A percentile compares a stretch with the other conserved stretches of the same genome.
phyloP scores from a whole-genome alignment of 1,140 invertebrate species.

The Ips typographus region DNA sequence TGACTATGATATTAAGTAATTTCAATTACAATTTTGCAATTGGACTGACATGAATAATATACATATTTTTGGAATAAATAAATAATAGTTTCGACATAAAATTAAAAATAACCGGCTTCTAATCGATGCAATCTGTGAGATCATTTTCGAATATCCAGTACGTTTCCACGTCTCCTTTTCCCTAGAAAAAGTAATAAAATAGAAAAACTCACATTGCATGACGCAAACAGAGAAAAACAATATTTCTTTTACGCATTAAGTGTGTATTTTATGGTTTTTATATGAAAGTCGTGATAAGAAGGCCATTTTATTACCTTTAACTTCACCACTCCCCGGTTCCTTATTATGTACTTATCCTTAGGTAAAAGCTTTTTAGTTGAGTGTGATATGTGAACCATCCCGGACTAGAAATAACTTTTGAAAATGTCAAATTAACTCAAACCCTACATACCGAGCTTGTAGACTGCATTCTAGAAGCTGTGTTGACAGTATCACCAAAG shows the following conservation, averaged over 20 bases:
- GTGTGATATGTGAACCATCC: conserved; percentile 73
- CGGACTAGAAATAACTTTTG: conserved; percentile 55
- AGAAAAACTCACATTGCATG: background rate
- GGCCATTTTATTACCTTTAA: conserved; percentile 65
- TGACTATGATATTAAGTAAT: too few relatives aligned
- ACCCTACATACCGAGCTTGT: conserved; percentile 63
- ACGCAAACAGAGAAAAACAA: background rate
- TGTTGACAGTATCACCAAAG: conserved; percentile 87
- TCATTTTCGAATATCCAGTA: conserved; percentile 63
- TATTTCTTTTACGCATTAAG: background rate
- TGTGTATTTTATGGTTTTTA: background rate
- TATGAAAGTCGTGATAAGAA: too few relatives aligned
- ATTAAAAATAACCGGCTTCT: background rate
- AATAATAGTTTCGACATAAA: too few relatives aligned
- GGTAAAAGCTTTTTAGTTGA: conserved; percentile 65
- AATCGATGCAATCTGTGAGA: conserved; percentile 26
- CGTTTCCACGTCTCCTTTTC: conserved; percentile 86
- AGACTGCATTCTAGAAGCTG: conserved; percentile 83
- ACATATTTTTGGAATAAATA: too few relatives aligned
- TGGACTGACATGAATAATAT: too few relatives aligned
- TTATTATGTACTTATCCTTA: conserved; percentile 60
- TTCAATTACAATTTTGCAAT: too few relatives aligned
- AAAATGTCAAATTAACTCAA: conserved; percentile 26
- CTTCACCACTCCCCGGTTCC: conserved; percentile 66
- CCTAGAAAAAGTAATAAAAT: conserved; percentile 55